phyloP scores from a whole-genome alignment of 1,140 invertebrate genomes.

The Ceratosolen solmsi region DNA sequence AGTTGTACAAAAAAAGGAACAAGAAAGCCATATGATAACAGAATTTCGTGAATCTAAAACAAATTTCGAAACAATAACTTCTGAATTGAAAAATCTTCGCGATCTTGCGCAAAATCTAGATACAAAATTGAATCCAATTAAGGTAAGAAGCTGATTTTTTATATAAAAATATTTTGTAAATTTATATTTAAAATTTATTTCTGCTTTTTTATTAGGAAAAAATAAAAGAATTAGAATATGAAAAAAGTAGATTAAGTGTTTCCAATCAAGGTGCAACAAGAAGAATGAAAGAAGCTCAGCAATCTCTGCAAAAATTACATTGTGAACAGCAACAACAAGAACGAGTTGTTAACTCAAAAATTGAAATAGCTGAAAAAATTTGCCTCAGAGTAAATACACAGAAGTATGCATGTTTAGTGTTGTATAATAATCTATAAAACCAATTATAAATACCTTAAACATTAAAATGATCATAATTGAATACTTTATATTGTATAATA shows the following conservation, averaged over 20 bases:
- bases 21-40: constrained; percentile 62
- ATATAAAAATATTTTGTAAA: neutral
- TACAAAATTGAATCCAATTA: constrained; percentile 55
- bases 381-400: constrained; percentile 70
- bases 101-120: constrained; percentile 55
- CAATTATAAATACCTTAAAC: no score
- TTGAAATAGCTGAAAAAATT: constrained; percentile 61
- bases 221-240: constrained; percentile 60
- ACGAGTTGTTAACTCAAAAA: constrained; percentile 55
- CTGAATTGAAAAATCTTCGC: constrained; percentile 55
- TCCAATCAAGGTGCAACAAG: constrained; percentile 49
- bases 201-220: constrained; percentile 58
- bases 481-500: no score
- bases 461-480: no score
- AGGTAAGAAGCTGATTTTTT: constrained; percentile 44
- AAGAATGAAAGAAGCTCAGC: constrained; percentile 48
- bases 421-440: neutral
- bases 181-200: neutral
- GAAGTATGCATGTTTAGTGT: constrained; percentile 60
- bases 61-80: constrained; percentile 61
- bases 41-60: constrained; percentile 63
- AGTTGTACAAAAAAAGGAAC: constrained; percentile 61
- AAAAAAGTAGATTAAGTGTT: constrained; percentile 58
- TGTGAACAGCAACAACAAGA: constrained; percentile 60
- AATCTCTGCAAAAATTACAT: constrained; percentile 55